Percentiles rank a stretch among this genome's conserved stretches.
Evolutionary conservation across 1,140 invertebrate species (phyloP).

Genomic region (Drosophila melanogaster): Release_6_plus_ISO1_MT NT_037436.4:20970001-20970500

Average conservation of each 20-base stretch:
- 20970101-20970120: slow-evolving; percentile 40
- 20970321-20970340: slow-evolving; percentile 58
- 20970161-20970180: slow-evolving; percentile 46
- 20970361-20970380: slow-evolving; percentile 64
- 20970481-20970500: not conserved
- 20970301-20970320: slow-evolving; percentile 46
- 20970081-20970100: slow-evolving; percentile 36
- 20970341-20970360: slow-evolving; percentile 42
- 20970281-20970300: slow-evolving; percentile 7
- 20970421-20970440: slow-evolving; percentile 1
- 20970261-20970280: slow-evolving; percentile 62
- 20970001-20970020: slow-evolving; percentile 9
- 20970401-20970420: slow-evolving; percentile 10
- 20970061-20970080: slow-evolving; percentile 24
- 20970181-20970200: slow-evolving; percentile 2
- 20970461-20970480: rapidly evolving
- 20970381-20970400: slow-evolving; percentile 52
- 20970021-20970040: not conserved
- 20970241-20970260: slow-evolving; percentile 60
- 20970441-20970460: slow-evolving; percentile 10
- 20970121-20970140: slow-evolving; percentile 36
- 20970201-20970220: slow-evolving; percentile 15
- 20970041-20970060: slow-evolving; percentile 24
- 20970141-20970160: slow-evolving; percentile 31
- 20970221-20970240: slow-evolving; percentile 48